Percentiles rank a stretch among this genome's conserved stretches.
phyloP scores from a whole-genome alignment of 2,113 vertebrate genomes.

The Mesitornis unicolor region DNA sequence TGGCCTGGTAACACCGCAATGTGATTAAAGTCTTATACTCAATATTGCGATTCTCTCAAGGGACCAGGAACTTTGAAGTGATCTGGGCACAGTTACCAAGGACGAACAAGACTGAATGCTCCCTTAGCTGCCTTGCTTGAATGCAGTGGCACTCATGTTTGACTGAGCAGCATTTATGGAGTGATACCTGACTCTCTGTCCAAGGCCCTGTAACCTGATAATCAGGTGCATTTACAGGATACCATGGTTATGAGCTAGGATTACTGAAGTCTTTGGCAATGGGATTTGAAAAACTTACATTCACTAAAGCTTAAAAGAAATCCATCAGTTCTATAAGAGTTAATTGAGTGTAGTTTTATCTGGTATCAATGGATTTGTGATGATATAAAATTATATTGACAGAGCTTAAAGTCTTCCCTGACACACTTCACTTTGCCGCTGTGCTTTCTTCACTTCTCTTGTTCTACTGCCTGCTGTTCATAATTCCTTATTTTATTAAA shows the following conservation, averaged over 20 bases:
- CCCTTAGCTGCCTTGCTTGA: background rate
- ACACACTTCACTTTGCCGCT: background rate
- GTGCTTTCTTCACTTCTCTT: background rate
- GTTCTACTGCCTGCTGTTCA: background rate
- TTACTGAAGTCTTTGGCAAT: background rate
- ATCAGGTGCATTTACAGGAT: background rate
- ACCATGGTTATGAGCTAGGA: background rate
- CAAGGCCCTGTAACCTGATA: background rate
- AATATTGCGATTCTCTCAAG: background rate
- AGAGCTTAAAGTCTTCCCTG: background rate
- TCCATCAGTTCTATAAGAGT: background rate
- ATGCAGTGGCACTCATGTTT: background rate
- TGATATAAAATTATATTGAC: background rate
- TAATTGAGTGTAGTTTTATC: background rate
- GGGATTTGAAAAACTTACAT: background rate
- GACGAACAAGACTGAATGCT: background rate
- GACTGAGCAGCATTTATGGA: background rate
- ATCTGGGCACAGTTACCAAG: background rate
- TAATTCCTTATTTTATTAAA: background rate
- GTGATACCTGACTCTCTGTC: accelerated
- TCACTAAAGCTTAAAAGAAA: background rate
- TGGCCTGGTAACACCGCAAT: background rate
- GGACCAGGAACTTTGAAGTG: background rate
- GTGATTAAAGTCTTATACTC: background rate
- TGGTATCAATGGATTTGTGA: background rate